Conservation (phyloP, 2,113 vertebrate genomes). For the Megaleporinus macrocephalus region DNA sequence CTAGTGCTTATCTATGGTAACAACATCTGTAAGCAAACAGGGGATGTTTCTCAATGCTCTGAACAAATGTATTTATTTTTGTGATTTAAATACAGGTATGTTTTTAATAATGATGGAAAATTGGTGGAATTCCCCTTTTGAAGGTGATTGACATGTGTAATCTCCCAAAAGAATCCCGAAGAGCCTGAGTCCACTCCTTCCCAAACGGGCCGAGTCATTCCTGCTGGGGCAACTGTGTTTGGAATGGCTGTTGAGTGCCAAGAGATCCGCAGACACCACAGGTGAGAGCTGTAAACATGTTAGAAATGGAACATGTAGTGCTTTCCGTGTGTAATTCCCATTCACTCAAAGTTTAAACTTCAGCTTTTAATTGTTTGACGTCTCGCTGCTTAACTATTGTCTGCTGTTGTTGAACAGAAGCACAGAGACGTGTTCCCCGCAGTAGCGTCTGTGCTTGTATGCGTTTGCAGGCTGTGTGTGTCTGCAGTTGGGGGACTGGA, state of each 20-base stretch:
- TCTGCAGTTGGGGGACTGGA: conserved; percentile 82
- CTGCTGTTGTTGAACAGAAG: neutral
- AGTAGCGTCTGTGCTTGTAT: neutral
- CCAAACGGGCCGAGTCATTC: conserved; percentile 90
- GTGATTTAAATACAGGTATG: too few species aligned
- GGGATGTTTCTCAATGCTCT: too few species aligned
- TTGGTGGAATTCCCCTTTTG: too few species aligned
- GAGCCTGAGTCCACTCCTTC: conserved; percentile 64
- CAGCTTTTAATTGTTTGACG: neutral
- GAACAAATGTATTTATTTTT: too few species aligned
- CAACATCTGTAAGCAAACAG: neutral
- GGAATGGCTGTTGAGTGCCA: conserved; percentile 90
- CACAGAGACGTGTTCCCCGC: neutral
- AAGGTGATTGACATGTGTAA: neutral
- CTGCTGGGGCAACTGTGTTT: conserved; percentile 88
- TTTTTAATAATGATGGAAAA: too few species aligned
- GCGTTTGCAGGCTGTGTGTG: conserved; percentile 74
- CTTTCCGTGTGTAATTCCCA: too few species aligned
- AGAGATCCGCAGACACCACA: conserved; percentile 94
- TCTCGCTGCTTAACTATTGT: too few species aligned
- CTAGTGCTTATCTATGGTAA: conserved; percentile 30
- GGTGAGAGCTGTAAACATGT: conserved; percentile 71
- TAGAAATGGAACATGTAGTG: too few species aligned
- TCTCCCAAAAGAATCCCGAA: conserved; percentile 58
- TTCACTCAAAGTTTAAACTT: too few species aligned